These are phyloP conservation scores for Liolophura sinensis DNA, from an alignment of 1,140 invertebrate genomes.

Conservation along the genomic window DNA sequence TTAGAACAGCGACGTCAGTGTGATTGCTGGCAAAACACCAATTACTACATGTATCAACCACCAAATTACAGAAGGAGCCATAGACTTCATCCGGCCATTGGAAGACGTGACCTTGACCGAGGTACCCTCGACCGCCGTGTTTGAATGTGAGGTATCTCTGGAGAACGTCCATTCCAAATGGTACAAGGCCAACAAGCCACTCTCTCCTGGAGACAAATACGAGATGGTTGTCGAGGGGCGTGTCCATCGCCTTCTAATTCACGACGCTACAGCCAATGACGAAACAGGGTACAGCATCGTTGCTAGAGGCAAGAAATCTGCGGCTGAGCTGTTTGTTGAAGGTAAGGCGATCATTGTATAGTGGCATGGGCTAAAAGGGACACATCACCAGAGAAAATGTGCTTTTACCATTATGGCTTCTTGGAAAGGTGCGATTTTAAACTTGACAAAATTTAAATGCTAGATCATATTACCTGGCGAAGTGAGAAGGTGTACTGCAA, in stretches of 20 bases:
- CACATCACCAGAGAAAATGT: no score
- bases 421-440: no score
- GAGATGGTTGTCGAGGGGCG: constrained; percentile 45
- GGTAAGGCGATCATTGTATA: constrained; percentile 32
- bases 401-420: no score
- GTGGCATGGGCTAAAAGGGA: no score
- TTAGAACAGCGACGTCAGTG: no score
- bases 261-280: constrained; percentile 44
- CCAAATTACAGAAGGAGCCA: constrained; percentile 36
- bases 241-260: constrained; percentile 43
- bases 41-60: background rate
- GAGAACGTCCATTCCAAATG: constrained; percentile 78
- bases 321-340: constrained; percentile 49
- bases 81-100: constrained; percentile 42
- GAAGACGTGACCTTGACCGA: constrained; percentile 32
- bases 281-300: constrained; percentile 50
- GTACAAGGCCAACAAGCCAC: constrained; percentile 75
- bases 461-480: no score
- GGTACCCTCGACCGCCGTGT: constrained; percentile 24
- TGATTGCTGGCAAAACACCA: no score
- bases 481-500: no score
- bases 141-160: constrained; percentile 67
- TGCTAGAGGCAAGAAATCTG: constrained; percentile 41
- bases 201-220: constrained; percentile 42
- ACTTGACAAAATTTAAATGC: no score